Percentiles rank a stretch among this genome's conserved stretches.
These are phyloP conservation scores for Euschistus heros DNA, from an alignment of 1,140 invertebrate genomes.

Conservation along the genomic window DNA sequence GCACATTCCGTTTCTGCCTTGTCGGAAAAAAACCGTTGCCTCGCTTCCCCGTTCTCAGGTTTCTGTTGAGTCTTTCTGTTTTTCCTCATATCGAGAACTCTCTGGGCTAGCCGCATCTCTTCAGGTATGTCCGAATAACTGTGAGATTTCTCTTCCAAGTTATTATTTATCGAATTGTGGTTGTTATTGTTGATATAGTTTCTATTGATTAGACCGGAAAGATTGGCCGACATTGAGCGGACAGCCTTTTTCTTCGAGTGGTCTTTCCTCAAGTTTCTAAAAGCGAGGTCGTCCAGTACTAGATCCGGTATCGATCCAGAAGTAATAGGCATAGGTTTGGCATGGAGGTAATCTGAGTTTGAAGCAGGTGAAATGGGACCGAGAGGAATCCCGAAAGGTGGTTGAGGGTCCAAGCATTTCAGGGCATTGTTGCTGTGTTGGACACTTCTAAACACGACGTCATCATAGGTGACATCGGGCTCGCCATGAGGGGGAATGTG, in stretches of 20 bases:
- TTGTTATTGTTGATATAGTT: slow-evolving; percentile 25
- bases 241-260: slow-evolving; percentile 59
- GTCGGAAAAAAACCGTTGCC: slow-evolving; percentile 15
- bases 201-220: slow-evolving; percentile 46
- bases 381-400: slow-evolving; percentile 79
- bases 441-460: slow-evolving; percentile 69
- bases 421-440: slow-evolving; percentile 60
- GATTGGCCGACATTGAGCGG: slow-evolving; percentile 67
- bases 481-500: slow-evolving; percentile 36
- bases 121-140: slow-evolving; percentile 33
- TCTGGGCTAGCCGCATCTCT: slow-evolving; percentile 28
- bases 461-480: slow-evolving; percentile 71
- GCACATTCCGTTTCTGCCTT: slow-evolving; percentile 10
- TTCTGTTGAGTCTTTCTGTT: slow-evolving; percentile 9
- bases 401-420: slow-evolving; percentile 65
- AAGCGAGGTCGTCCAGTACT: slow-evolving; percentile 77
- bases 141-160: slow-evolving; percentile 34
- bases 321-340: slow-evolving; percentile 50
- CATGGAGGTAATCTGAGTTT: slow-evolving; percentile 72
- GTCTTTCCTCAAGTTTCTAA: slow-evolving; percentile 71
- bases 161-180: slow-evolving; percentile 25
- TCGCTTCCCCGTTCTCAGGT: slow-evolving; percentile 18
- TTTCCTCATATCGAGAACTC: slow-evolving; percentile 23
- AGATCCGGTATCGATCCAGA: slow-evolving; percentile 64
- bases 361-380: slow-evolving; percentile 63